Evolutionary conservation across 2,888 invertebrate genomes (phyloP).

Genomic region (Cynaeus angustus): DNA sequence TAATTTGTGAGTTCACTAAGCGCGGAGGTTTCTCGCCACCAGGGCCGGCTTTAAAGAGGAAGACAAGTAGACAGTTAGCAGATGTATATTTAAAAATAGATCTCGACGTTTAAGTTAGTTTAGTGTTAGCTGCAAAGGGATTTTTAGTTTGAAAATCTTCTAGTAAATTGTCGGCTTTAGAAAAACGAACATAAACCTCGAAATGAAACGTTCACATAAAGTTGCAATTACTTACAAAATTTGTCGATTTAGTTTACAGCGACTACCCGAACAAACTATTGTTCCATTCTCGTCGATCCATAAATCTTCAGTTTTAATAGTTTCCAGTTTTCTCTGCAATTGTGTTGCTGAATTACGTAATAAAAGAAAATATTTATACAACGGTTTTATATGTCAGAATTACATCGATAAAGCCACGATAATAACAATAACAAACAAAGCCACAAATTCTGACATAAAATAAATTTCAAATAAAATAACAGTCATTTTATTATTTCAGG

Average conservation of each 20-base stretch:
- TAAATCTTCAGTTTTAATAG: conserved; percentile 40
- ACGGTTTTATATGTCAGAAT: conserved; percentile 16
- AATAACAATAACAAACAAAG: conserved; percentile 29
- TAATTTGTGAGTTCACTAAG: too few species aligned
- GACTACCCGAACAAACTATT: conserved; percentile 26
- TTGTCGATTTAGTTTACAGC: conserved; percentile 34
- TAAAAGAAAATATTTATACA: conserved; percentile 42
- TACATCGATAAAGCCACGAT: conserved; percentile 36
- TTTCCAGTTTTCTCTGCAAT: conserved; percentile 37
- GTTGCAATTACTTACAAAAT: conserved; percentile 23
- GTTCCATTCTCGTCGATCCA: conserved; percentile 31
- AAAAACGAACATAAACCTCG: conserved; percentile 6
- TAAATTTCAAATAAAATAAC: conserved; percentile 24
- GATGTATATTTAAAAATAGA: too few species aligned
- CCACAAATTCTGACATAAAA: conserved; percentile 18
- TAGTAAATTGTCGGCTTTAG: neutral
- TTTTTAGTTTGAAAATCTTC: neutral
- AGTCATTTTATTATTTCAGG: neutral
- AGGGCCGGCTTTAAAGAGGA: too few species aligned
- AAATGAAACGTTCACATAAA: conserved; percentile 17
- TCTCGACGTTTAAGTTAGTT: too few species aligned
- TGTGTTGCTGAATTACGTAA: conserved; percentile 33
- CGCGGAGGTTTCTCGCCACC: too few species aligned
- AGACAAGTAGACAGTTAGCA: too few species aligned
- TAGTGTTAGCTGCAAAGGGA: neutral